Conservation (phyloP, 2,113 vertebrate species). For the Epinephelus cyanopodus region DNA sequence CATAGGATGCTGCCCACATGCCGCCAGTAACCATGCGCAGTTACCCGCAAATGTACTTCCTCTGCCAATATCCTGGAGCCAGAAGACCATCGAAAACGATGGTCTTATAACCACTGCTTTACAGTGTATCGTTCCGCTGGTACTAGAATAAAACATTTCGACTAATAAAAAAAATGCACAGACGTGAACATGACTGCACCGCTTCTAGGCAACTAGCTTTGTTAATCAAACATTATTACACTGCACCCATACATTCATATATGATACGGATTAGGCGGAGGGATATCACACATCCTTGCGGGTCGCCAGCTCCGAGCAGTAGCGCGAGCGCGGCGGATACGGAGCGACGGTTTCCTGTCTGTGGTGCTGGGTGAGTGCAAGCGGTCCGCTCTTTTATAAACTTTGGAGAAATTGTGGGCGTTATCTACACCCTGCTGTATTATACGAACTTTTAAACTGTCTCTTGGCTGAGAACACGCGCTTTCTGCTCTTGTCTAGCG, state of each 20-base stretch:
- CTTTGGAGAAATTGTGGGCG: not conserved
- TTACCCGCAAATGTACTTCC: not conserved
- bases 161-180: fast-evolving
- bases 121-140: conserved; percentile 73
- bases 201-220: fast-evolving
- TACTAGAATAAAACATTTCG: conserved; percentile 50
- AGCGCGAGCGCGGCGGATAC: conserved; percentile 74
- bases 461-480: fast-evolving
- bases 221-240: fast-evolving
- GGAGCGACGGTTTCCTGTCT: conserved; percentile 69
- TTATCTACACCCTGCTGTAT: not conserved
- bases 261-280: conserved; percentile 35
- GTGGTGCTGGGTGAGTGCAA: conserved; percentile 71
- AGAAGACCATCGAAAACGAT: conserved; percentile 86
- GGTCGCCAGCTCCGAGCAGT: not conserved
- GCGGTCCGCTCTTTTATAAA: conserved; percentile 34
- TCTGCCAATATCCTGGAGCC: not conserved
- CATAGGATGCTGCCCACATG: fast-evolving
- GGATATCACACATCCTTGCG: conserved; percentile 35
- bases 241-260: fast-evolving
- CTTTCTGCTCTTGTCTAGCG: fast-evolving
- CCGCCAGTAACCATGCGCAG: not conserved
- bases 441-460: fast-evolving
- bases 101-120: conserved; percentile 75
- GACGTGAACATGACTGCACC: fast-evolving